Conservation (phyloP, 92 coral and sea anemone genomes). For the Zoanthus sociatus region DNA sequence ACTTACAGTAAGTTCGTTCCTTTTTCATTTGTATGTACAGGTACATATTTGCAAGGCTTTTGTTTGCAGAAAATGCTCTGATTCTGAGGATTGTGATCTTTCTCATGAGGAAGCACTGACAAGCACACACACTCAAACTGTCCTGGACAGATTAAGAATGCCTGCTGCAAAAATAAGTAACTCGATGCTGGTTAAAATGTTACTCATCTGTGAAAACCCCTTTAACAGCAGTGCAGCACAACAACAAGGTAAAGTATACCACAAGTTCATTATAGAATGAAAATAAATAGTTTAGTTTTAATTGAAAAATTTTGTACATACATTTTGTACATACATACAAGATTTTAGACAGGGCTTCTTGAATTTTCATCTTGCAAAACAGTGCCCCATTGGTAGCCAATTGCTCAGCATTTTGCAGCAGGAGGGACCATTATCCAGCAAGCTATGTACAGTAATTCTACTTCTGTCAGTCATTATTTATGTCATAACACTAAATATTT, state of each 20-base stretch:
- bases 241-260: background rate
- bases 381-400: too few relatives aligned
- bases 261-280: too few relatives aligned
- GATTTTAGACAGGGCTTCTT: too few relatives aligned
- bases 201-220: constrained; percentile 63
- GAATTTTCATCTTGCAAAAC: too few relatives aligned
- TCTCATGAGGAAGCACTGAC: constrained; percentile 67
- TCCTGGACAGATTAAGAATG: constrained; percentile 65
- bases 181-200: constrained; percentile 49
- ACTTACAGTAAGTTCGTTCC: background rate
- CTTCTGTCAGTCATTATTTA: too few relatives aligned
- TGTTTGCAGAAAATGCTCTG: constrained; percentile 60
- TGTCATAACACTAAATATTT: too few relatives aligned
- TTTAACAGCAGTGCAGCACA: background rate
- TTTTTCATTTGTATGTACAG: constrained; percentile 14
- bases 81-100: constrained; percentile 54
- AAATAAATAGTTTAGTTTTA: too few relatives aligned
- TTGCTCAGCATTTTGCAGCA: too few relatives aligned
- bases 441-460: too few relatives aligned
- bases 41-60: constrained; percentile 81
- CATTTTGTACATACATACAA: too few relatives aligned
- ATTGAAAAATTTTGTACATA: too few relatives aligned
- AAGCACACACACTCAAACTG: constrained; percentile 43
- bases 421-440: too few relatives aligned
- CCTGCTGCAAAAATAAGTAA: constrained; percentile 30